Evolutionary conservation across 2,888 invertebrate genomes (phyloP), one percentile per base, ranked within the genome.

Genomic region (Bimastos eiseni): DNA sequence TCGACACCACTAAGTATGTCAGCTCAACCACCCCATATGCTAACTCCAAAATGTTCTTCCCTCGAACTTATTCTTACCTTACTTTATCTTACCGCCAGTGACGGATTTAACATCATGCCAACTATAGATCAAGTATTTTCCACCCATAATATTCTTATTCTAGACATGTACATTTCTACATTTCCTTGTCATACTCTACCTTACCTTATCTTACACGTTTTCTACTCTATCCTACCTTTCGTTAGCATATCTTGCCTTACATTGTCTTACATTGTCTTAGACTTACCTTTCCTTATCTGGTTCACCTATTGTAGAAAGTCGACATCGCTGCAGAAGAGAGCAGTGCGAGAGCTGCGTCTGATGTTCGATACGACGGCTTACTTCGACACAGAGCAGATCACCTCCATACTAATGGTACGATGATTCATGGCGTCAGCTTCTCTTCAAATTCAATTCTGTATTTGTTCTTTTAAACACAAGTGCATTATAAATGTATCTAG

Each of bases 361-460:
- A 95, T 95, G 94, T 95, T 95, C 92, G 94, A 93, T 90, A 90
- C 92, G n/a, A 94, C 95, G 1, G 94, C 94, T 88, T 94, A 94
- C 91, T 94, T 95, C 92, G 94, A 94, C 89, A 93, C 94, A 0
- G 94, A 94, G 24, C 93, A 94, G 89, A 92, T 95, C 36, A 94
- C 94, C 55, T 93, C 93, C 92, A 93, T 94, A 13, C 93, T 94
- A 8, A 93, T 94, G 93, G 94, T 95, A 92, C 91, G 92, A 6
- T 86, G 33, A n/a, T 34, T 6, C 49, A 24, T 49, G 24, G 24
- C 38, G 38, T 41, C 41, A 41, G 41, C 4, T 49, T 49, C 1
- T 49, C 30, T n/a, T n/a, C 13, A 70, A 70, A n/a, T 70, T 8
- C n/a, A 5, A n/a, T 70, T 70, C 11, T n/a, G 30, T 55, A 4